phyloP scores from a whole-genome alignment of 1,140 invertebrate genomes.

The Cotesia vestalis region DNA sequence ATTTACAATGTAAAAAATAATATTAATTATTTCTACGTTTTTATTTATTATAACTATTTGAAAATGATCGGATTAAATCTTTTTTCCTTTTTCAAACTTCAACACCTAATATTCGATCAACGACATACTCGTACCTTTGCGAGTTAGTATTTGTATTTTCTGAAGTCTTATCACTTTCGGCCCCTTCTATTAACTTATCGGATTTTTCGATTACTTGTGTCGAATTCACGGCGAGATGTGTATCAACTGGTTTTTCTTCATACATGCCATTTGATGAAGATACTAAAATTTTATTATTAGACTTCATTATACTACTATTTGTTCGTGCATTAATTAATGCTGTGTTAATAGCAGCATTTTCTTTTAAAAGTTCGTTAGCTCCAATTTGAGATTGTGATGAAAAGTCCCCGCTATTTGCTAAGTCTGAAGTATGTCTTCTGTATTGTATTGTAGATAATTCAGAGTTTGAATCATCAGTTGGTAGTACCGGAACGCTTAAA shows the following conservation, averaged over 20 bases:
- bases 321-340: slow-evolving; percentile 42
- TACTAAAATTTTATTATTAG: background rate
- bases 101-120: slow-evolving; percentile 74
- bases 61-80: background rate
- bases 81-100: slow-evolving; percentile 67
- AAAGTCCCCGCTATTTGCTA: slow-evolving; percentile 39
- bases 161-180: slow-evolving; percentile 20
- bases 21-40: background rate
- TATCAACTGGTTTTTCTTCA: slow-evolving; percentile 5
- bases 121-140: slow-evolving; percentile 74
- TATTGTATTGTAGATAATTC: slow-evolving; percentile 44
- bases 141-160: slow-evolving; percentile 61
- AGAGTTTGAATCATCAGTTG: slow-evolving; percentile 69
- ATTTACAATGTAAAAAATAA: no score
- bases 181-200: slow-evolving; percentile 6
- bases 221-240: background rate
- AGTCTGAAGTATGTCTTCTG: slow-evolving; percentile 57
- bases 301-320: slow-evolving; percentile 25
- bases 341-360: slow-evolving; percentile 27
- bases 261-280: slow-evolving; percentile 26
- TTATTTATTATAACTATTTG: background rate
- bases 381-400: slow-evolving; percentile 23
- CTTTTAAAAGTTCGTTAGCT: slow-evolving; percentile 35
- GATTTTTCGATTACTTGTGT: slow-evolving; percentile 15
- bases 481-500: slow-evolving; percentile 78